Conservation (phyloP, 2,113 vertebrate genomes). For the Hiodon tergisus region DNA sequence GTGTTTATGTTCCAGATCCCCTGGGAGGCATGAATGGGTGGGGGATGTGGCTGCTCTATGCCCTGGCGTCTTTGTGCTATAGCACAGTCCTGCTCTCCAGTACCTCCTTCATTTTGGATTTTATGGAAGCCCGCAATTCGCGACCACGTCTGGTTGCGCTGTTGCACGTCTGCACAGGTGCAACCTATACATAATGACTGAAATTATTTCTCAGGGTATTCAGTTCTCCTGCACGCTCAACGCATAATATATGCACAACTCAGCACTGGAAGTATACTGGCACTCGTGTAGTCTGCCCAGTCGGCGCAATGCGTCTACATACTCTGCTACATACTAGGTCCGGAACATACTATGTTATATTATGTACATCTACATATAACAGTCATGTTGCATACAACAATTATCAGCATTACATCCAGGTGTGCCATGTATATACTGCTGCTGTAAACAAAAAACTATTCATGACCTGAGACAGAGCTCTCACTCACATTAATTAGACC, state of each 20-base stretch:
- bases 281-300: too few species aligned
- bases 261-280: too few species aligned
- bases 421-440: too few species aligned
- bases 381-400: too few species aligned
- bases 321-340: too few species aligned
- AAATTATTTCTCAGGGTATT: neutral
- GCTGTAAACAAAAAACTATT: too few species aligned
- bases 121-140: conserved; percentile 26
- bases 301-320: too few species aligned
- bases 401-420: too few species aligned
- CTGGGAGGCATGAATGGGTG: conserved; percentile 32
- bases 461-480: too few species aligned
- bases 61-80: conserved; percentile 37
- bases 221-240: neutral
- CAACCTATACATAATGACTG: neutral
- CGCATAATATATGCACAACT: neutral
- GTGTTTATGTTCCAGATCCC: conserved; percentile 27
- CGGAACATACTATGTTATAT: too few species aligned
- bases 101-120: conserved; percentile 45
- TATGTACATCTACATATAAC: too few species aligned
- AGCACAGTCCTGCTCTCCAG: conserved; percentile 35
- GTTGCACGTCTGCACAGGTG: conserved; percentile 43
- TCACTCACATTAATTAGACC: too few species aligned
- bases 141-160: neutral
- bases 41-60: conserved; percentile 27